phyloP scores from a whole-genome alignment of 2,797 vertebrate species.

The Thamnophis elegans region DNA sequence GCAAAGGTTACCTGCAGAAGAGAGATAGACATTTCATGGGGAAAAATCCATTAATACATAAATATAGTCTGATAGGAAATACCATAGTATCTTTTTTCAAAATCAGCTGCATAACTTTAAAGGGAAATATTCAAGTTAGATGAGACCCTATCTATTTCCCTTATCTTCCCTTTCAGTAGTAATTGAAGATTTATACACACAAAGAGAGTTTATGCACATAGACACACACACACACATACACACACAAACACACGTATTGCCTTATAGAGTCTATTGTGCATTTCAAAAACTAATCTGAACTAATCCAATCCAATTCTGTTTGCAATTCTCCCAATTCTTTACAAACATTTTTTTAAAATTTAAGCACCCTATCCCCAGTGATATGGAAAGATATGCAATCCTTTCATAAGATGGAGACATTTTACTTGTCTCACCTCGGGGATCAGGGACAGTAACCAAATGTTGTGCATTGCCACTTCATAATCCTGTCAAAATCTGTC shows the following conservation, averaged over 20 bases:
- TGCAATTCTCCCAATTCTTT: conserved; percentile 4
- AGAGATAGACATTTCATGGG: conserved; percentile 37
- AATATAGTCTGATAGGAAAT: conserved; percentile 33
- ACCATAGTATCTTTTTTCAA: conserved; percentile 48
- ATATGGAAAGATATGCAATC: not conserved
- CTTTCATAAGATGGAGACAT: not conserved
- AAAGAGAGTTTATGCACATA: conserved; percentile 38
- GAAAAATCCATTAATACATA: conserved; percentile 47
- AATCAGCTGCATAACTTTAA: conserved; percentile 53
- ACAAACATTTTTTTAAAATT: not conserved
- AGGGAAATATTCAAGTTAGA: conserved; percentile 50
- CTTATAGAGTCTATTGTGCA: conserved; percentile 6
- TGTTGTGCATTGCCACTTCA: not conserved
- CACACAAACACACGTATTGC: conserved; percentile 29
- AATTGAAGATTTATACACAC: conserved; percentile 59
- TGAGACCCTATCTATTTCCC: conserved; percentile 56
- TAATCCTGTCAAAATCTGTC: not conserved
- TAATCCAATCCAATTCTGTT: conserved; percentile 48
- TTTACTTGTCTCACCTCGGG: not conserved
- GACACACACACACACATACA: not conserved
- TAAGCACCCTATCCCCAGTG: not conserved
- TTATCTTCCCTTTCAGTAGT: conserved; percentile 57
- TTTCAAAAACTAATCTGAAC: conserved; percentile 43
- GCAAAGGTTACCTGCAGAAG: conserved; percentile 39
- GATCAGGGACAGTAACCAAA: not conserved